These are phyloP conservation scores for Micrasema minimum DNA, from an alignment of 1,140 invertebrate species.

Conservation along the genomic window DNA sequence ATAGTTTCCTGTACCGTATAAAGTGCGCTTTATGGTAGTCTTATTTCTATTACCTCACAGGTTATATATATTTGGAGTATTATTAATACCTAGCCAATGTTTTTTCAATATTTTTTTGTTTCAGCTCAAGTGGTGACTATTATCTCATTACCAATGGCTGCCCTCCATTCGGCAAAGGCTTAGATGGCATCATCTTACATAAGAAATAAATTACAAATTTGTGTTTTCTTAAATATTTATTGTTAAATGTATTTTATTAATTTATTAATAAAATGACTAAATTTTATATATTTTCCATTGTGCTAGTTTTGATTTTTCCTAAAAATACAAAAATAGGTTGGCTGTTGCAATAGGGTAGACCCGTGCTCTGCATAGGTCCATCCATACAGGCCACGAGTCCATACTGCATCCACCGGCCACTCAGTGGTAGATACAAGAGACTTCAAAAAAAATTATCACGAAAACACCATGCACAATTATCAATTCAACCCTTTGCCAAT, in stretches of 20 bases:
- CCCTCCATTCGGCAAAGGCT: conserved; percentile 59
- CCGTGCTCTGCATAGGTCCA: background rate
- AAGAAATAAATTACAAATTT: conserved; percentile 23
- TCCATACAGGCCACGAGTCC: background rate
- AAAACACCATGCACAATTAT: too few species aligned
- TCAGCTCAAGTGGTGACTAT: conserved; percentile 59
- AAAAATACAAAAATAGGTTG: background rate
- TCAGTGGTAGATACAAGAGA: background rate
- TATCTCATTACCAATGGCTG: conserved; percentile 61
- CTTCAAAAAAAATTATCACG: background rate
- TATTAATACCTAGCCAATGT: too few species aligned
- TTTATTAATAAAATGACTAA: conserved; percentile 7
- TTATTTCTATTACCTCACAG: too few species aligned
- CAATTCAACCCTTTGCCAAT: too few species aligned
- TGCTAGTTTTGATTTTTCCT: background rate
- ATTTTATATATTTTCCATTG: conserved; percentile 5
- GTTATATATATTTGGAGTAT: too few species aligned
- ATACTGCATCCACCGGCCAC: too few species aligned
- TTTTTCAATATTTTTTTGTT: conserved; percentile 49
- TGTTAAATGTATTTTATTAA: conserved; percentile 11
- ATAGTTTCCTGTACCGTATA: too few species aligned
- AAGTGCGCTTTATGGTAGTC: too few species aligned
- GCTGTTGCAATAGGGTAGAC: background rate
- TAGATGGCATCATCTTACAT: conserved; percentile 52
- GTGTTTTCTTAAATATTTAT: background rate